These are phyloP conservation scores for Drosophila novamexicana DNA, from an alignment of 1,140 invertebrate species.

Conservation along the genomic window DNA sequence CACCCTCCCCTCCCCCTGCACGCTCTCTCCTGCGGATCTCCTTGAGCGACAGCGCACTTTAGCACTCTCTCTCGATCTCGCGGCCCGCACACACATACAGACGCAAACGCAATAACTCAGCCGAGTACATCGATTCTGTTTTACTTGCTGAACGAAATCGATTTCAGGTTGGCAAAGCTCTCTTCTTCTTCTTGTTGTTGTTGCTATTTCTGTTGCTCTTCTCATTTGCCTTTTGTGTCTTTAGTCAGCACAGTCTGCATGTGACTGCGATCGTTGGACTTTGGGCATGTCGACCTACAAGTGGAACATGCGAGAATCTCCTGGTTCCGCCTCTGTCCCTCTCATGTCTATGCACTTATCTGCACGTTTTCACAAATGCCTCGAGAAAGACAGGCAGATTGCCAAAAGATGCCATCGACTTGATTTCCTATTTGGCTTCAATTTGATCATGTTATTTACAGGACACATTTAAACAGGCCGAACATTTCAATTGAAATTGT, in stretches of 20 bases:
- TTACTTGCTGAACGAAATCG: constrained; percentile 35
- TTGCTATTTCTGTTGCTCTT: constrained; percentile 3
- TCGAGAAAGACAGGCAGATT: constrained; percentile 13
- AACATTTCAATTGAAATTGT: too few species aligned
- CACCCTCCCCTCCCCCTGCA: too few species aligned
- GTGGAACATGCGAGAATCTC: constrained; percentile 36
- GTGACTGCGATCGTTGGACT: constrained; percentile 35
- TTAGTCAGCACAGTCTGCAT: constrained; percentile 8
- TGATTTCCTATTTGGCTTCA: constrained; percentile 36
- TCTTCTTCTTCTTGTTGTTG: constrained; percentile 11
- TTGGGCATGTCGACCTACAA: constrained; percentile 33
- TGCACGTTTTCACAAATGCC: constrained; percentile 10
- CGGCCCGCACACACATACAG: not conserved
- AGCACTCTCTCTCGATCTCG: constrained; percentile 10
- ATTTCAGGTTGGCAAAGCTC: constrained; percentile 65
- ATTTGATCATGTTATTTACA: constrained; percentile 5
- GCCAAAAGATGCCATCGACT: constrained; percentile 30
- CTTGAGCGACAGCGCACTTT: not conserved
- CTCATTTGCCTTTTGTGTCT: constrained; percentile 1
- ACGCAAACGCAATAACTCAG: constrained; percentile 4
- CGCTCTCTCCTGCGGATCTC: constrained; percentile 1
- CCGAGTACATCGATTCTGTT: not conserved
- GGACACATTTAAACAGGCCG: not conserved
- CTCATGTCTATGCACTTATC: not conserved
- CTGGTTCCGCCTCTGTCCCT: not conserved